phyloP scores from a whole-genome alignment of 2,888 invertebrate species.

The Tipula lateralis region DNA sequence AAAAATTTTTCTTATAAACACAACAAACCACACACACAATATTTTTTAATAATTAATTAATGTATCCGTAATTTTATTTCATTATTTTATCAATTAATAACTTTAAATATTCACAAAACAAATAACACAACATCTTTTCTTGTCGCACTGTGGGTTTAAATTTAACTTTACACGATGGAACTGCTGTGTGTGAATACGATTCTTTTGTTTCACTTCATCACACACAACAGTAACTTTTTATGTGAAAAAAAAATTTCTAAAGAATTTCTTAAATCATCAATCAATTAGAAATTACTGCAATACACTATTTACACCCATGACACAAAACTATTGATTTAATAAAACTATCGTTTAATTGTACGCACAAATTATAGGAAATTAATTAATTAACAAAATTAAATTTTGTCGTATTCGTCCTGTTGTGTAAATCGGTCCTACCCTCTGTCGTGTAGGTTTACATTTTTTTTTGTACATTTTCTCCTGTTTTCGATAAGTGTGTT shows the following conservation, averaged over 20 bases:
- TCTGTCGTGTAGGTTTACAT: neutral
- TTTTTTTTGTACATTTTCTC: conserved; percentile 9
- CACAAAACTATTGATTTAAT: neutral
- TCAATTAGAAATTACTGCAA: neutral
- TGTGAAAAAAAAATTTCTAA: neutral
- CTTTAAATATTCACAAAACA: neutral
- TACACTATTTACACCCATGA: neutral
- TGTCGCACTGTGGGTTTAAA: neutral
- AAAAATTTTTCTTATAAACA: neutral
- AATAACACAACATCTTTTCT: neutral
- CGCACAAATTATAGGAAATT: neutral
- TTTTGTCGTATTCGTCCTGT: conserved; percentile 2
- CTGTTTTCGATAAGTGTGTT: neutral
- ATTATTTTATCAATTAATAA: neutral
- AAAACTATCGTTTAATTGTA: neutral
- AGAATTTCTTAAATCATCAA: neutral
- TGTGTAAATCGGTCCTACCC: conserved; percentile 27
- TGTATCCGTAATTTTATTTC: neutral
- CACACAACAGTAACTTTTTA: neutral
- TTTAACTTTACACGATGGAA: neutral
- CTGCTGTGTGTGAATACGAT: neutral
- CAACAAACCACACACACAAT: neutral
- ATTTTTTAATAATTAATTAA: neutral
- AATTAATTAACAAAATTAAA: neutral
- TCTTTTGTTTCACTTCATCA: neutral